These are phyloP conservation scores for Melanerpes aurifrons DNA, from an alignment of 2,113 vertebrate genomes.

Conservation along the genomic window DNA sequence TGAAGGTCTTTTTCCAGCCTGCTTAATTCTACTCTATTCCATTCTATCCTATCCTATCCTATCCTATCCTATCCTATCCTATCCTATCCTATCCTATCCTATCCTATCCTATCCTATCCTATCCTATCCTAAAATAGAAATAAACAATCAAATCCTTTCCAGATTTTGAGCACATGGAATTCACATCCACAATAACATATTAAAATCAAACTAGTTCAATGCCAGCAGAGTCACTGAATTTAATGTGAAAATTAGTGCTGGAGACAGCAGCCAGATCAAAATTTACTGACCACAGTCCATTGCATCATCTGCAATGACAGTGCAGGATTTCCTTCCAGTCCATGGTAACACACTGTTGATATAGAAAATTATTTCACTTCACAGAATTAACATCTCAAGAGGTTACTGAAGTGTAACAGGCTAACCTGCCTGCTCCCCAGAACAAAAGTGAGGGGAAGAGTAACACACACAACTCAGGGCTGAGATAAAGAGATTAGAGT, in stretches of 20 bases:
- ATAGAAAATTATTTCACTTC: neutral
- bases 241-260: neutral
- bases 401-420: neutral
- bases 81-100: no score
- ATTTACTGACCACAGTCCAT: neutral
- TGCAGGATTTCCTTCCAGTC: neutral
- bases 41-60: no score
- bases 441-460: no score
- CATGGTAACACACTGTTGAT: neutral
- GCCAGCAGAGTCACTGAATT: neutral
- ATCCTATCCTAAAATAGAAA: neutral
- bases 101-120: no score
- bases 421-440: no score
- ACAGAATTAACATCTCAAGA: neutral
- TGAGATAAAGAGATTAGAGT: no score
- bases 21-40: no score
- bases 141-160: slow-evolving; percentile 3
- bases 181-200: neutral
- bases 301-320: neutral
- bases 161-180: neutral
- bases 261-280: neutral
- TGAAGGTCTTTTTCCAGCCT: no score
- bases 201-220: neutral
- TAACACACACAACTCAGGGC: no score
- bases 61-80: no score